Base-by-base conservation (phyloP, 2,888 invertebrate genomes). In the Emmelina monodactyla region DNA sequence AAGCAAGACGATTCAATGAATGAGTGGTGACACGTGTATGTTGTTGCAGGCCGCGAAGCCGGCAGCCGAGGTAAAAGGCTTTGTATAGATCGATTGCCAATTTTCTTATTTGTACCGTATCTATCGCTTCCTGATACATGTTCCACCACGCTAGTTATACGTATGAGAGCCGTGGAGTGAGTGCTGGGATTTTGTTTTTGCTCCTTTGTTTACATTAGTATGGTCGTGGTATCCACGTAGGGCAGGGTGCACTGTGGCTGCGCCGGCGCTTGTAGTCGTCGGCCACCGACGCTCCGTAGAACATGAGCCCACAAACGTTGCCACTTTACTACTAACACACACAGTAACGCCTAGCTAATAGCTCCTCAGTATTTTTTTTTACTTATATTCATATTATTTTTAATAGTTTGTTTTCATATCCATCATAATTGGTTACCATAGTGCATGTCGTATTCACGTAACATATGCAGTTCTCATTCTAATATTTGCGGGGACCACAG, bases 1-100 rank as follows among this genome's bases (percentile, higher is more conserved):
- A n/a, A n/a, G n/a, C n/a, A n/a, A n/a, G n/a, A n/a, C n/a, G n/a
- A n/a, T n/a, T n/a, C 3, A 25, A 10, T 25, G 3, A 10, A 9
- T 19, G 9, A 44, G 50, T 42, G 63, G 67, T 71, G 69, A 70
- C 60, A 14, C 49, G 58, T 60, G 59, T 72, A 63, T 82, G 79
- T 82, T 85, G 83, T 86, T 86, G 61, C 86, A 86, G 85, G 85
- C 85, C 80, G 83, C 83, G 80, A 85, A 85, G 82, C 85, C 86
- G 79, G 84, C 84, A 73, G 82, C 82, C 62, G 85, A 86, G 85
- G 85, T 86, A 84, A 84, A 70, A 61, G 62, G 58, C 54, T 53
- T 61, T 64, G 51, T 59, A 51, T 50, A 53, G 55, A 56, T 61
- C 62, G 51, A 60, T 62, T 53, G 57, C n/a, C n/a, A 58, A 58